Evolutionary conservation across 2,797 vertebrate species (phyloP).

Genomic region (Acipenser oxyrinchus): DNA sequence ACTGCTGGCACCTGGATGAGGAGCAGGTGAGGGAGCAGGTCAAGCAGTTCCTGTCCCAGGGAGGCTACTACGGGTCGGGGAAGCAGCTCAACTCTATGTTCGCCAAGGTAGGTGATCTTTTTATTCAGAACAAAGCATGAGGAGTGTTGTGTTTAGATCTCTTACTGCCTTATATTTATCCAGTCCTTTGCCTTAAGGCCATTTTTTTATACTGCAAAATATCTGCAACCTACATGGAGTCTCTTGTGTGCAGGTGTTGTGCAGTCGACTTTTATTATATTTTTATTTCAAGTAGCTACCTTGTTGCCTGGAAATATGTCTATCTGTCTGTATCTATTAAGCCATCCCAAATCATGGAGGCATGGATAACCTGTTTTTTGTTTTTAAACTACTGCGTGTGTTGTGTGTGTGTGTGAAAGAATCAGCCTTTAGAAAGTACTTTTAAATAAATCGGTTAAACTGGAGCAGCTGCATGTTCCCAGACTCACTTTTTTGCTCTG

Average conservation of each 20-base stretch:
- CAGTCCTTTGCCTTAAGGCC: conserved; percentile 1
- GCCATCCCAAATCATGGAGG: too few relatives aligned
- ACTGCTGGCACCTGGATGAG: conserved; percentile 97
- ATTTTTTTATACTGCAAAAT: conserved; percentile 12
- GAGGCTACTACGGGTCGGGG: conserved; percentile 92
- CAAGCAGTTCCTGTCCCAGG: conserved; percentile 93
- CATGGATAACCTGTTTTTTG: neutral
- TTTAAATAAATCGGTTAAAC: neutral
- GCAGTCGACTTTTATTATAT: too few relatives aligned
- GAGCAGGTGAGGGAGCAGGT: conserved; percentile 95
- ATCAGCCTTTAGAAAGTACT: neutral
- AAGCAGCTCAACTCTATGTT: conserved; percentile 99
- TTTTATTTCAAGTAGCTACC: too few relatives aligned
- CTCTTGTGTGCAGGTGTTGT: neutral
- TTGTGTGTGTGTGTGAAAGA: neutral
- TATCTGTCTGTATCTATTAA: too few relatives aligned
- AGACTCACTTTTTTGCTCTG: neutral
- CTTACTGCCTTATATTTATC: conserved; percentile 26
- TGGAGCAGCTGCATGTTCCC: neutral
- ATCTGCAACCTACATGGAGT: conserved; percentile 9
- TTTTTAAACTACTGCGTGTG: neutral
- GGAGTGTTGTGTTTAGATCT: conserved; percentile 32
- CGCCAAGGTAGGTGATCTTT: conserved; percentile 65
- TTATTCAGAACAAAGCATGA: neutral
- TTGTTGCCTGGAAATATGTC: too few relatives aligned